phyloP scores from a whole-genome alignment of 1,140 invertebrate genomes.

The Pantala flavescens region DNA sequence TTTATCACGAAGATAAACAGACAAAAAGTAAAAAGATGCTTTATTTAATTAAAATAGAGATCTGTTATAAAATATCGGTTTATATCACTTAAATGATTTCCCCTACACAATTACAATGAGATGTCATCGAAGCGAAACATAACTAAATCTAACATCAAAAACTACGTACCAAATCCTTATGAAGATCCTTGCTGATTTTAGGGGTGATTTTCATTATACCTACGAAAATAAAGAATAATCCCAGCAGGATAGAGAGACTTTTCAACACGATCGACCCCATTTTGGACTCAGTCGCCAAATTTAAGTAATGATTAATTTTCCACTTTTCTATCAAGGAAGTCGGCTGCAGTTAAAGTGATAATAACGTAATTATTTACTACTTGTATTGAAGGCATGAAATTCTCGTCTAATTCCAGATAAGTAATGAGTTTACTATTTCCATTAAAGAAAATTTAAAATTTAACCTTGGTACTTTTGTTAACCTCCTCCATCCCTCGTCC shows the following conservation, averaged over 20 bases:
- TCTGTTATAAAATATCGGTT: no score
- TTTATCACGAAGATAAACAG: neutral
- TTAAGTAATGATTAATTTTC: neutral
- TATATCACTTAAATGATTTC: no score
- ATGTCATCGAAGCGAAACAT: no score
- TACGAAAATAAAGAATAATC: slow-evolving; percentile 92
- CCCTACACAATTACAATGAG: no score
- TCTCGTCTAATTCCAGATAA: neutral
- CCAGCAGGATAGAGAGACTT: slow-evolving; percentile 80
- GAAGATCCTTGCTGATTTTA: slow-evolving; percentile 83
- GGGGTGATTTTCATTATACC: slow-evolving; percentile 87
- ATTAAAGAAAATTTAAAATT: neutral
- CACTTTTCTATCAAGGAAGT: neutral
- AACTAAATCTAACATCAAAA: neutral
- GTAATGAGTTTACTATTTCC: neutral
- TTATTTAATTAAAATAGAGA: neutral
- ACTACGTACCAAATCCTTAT: slow-evolving; percentile 86
- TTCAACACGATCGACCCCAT: slow-evolving; percentile 73
- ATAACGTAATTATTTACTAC: neutral
- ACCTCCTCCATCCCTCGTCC: neutral
- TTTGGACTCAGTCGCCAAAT: neutral
- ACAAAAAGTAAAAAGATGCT: neutral
- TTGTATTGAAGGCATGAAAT: neutral
- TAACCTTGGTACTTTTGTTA: neutral
- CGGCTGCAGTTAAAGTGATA: neutral